Percentiles rank a stretch among this genome's conserved stretches.
These are phyloP conservation scores for Vollenhovia emeryi DNA, from an alignment of 1,140 invertebrate genomes.

Conservation along the genomic window DNA sequence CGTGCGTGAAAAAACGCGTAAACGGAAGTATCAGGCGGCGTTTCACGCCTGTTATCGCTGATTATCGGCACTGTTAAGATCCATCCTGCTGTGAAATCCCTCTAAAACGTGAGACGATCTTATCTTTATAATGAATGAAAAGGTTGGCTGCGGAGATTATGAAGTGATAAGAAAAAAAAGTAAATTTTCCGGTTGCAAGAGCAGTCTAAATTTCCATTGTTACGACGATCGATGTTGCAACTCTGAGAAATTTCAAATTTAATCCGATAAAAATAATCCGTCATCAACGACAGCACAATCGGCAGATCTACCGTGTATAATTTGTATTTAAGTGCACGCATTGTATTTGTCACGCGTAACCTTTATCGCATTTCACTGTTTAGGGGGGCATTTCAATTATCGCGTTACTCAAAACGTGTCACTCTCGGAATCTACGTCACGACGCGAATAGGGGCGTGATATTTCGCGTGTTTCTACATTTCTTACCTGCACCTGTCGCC, in stretches of 20 bases:
- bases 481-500: background rate
- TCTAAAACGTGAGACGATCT: background rate
- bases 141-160: background rate
- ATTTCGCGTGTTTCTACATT: background rate
- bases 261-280: background rate
- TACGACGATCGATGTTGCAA: background rate
- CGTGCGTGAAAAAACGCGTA: background rate
- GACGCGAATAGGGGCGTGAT: background rate
- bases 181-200: background rate
- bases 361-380: too few relatives aligned
- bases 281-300: background rate
- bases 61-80: background rate
- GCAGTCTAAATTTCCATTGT: background rate
- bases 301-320: background rate
- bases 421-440: background rate
- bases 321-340: background rate
- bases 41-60: background rate
- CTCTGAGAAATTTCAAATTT: background rate
- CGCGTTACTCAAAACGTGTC: background rate
- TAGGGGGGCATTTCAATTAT: background rate
- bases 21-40: background rate
- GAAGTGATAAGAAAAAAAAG: background rate
- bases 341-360: background rate
- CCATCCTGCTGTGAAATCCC: background rate
- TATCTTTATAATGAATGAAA: conserved; percentile 1